phyloP scores from a whole-genome alignment of 1,140 invertebrate genomes.

The Drosophila melanogaster region DNA sequence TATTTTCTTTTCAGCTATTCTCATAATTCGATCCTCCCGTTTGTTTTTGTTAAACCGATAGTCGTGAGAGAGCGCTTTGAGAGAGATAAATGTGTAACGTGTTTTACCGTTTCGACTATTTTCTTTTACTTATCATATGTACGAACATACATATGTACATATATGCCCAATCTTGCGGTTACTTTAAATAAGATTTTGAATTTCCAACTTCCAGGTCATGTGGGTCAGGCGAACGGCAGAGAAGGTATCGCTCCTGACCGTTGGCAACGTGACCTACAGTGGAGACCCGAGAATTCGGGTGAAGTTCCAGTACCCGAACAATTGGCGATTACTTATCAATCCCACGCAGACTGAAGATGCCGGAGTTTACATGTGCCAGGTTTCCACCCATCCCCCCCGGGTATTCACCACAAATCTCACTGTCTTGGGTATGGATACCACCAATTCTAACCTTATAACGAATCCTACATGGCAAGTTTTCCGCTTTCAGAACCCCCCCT shows the following conservation, averaged over 20 bases:
- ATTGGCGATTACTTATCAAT: constrained; percentile 92
- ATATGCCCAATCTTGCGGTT: not conserved
- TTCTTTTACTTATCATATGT: too few species aligned
- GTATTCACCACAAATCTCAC: constrained; percentile 88
- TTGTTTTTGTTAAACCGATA: too few species aligned
- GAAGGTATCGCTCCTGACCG: constrained; percentile 90
- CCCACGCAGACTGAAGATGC: constrained; percentile 90
- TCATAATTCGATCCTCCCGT: too few species aligned
- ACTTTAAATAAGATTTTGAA: not conserved
- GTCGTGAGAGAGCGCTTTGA: too few species aligned
- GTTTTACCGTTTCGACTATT: too few species aligned
- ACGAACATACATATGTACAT: too few species aligned
- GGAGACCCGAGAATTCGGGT: constrained; percentile 89
- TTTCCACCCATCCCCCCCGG: constrained; percentile 92
- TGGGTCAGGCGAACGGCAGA: constrained; percentile 90
- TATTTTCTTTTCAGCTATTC: too few species aligned
- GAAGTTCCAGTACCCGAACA: constrained; percentile 92
- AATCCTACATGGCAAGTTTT: not conserved
- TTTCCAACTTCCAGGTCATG: constrained; percentile 88
- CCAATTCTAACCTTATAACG: not conserved
- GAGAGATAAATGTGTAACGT: too few species aligned
- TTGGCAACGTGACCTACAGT: constrained; percentile 89
- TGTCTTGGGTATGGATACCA: constrained; percentile 85
- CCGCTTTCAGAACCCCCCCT: constrained; percentile 87
- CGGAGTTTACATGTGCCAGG: constrained; percentile 93